A percentile compares a stretch with the other conserved stretches of the same genome.
Evolutionary conservation across 2,888 invertebrate species (phyloP).

Genomic region (Trichacis sp.): DNA sequence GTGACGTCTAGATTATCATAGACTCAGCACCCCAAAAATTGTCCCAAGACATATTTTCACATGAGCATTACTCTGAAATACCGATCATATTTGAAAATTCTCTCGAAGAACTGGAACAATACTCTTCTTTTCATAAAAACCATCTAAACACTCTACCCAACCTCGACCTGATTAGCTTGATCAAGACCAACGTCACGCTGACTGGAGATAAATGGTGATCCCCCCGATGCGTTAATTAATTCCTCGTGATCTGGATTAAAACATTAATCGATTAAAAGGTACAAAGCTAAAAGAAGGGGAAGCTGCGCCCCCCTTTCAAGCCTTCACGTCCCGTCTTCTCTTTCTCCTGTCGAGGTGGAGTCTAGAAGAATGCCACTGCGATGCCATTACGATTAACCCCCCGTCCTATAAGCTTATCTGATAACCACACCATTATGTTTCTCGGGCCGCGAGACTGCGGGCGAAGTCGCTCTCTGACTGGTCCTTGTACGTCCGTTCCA

Average conservation of each 20-base stretch:
- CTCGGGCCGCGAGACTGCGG: constrained; percentile 48
- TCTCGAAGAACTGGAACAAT: no score
- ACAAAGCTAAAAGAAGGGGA: constrained; percentile 5
- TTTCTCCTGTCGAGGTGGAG: constrained; percentile 41
- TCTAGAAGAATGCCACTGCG: constrained; percentile 56
- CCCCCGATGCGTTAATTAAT: constrained; percentile 63
- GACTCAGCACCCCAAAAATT: no score
- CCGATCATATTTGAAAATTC: no score
- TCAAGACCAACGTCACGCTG: constrained; percentile 54
- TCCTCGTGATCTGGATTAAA: constrained; percentile 65
- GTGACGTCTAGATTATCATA: no score
- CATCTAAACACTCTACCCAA: no score
- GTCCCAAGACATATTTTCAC: no score
- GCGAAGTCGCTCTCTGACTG: constrained; percentile 55
- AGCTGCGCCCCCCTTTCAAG: constrained; percentile 17
- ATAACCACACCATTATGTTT: constrained; percentile 51
- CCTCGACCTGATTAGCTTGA: no score
- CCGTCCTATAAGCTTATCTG: constrained; percentile 64
- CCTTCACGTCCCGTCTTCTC: constrained; percentile 36
- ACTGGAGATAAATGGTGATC: constrained; percentile 46
- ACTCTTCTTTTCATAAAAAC: no score
- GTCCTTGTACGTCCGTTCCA: constrained; percentile 49
- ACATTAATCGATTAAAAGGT: constrained; percentile 61
- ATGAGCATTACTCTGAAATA: no score
- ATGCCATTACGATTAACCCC: constrained; percentile 67